Percentiles rank a stretch among this genome's conserved stretches.
phyloP scores from a whole-genome alignment of 2,888 invertebrate genomes.

The Pilophorus perplexus region DNA sequence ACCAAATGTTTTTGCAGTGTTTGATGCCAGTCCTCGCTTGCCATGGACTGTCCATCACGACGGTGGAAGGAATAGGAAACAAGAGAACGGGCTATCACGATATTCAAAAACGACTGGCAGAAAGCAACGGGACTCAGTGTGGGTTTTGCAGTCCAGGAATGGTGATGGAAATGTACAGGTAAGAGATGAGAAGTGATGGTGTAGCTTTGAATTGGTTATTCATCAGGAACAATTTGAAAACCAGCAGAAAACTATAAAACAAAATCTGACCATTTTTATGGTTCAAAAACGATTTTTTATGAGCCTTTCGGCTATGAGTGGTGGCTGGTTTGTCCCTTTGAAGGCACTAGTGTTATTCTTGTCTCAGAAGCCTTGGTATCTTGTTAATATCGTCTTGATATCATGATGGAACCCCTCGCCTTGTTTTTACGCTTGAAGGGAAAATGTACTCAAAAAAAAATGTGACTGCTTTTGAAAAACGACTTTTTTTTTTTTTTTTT shows the following conservation, averaged over 20 bases:
- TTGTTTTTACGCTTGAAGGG: too few relatives aligned
- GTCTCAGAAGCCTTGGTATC: too few relatives aligned
- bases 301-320: too few relatives aligned
- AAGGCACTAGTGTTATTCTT: too few relatives aligned
- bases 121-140: constrained; percentile 69
- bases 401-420: too few relatives aligned
- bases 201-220: neutral
- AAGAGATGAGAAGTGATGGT: constrained; percentile 39
- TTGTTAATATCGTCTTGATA: too few relatives aligned
- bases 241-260: too few relatives aligned
- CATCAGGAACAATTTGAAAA: neutral
- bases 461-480: too few relatives aligned
- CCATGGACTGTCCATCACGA: constrained; percentile 67
- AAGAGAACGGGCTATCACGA: constrained; percentile 64
- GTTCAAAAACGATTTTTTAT: neutral
- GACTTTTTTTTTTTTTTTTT: too few relatives aligned
- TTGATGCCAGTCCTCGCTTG: constrained; percentile 63
- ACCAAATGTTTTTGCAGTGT: constrained; percentile 55
- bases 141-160: constrained; percentile 78
- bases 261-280: neutral
- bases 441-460: too few relatives aligned
- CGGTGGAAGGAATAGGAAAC: constrained; percentile 71
- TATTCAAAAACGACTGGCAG: constrained; percentile 63
- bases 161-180: constrained; percentile 75
- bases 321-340: too few relatives aligned